A percentile compares a stretch with the other conserved stretches of the same genome.
phyloP scores from a whole-genome alignment of 2,113 vertebrate genomes.

The Lepus americanus region DNA sequence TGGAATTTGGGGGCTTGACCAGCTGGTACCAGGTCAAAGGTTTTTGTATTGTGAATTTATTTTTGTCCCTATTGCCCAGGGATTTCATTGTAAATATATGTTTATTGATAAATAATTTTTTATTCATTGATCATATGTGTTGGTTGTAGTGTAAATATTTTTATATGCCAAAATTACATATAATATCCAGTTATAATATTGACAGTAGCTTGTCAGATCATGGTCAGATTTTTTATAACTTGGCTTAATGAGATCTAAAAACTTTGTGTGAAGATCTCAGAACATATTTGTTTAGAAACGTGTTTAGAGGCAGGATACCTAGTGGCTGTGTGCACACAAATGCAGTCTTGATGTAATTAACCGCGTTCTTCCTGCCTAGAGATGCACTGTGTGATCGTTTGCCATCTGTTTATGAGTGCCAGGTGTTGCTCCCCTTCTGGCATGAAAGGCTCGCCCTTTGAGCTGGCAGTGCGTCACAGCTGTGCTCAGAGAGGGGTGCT shows the following conservation, averaged over 20 bases:
- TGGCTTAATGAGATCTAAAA: conserved; percentile 70
- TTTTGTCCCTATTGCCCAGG: conserved; percentile 65
- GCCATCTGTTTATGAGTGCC: conserved; percentile 38
- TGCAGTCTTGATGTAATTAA: conserved; percentile 53
- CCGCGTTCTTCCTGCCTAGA: conserved; percentile 32
- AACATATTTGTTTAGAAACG: conserved; percentile 69
- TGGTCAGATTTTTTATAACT: conserved; percentile 64
- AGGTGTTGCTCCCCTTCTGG: not conserved
- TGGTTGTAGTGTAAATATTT: conserved; percentile 88
- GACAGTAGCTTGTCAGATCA: conserved; percentile 81
- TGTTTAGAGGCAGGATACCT: conserved; percentile 47
- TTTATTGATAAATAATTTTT: conserved; percentile 90
- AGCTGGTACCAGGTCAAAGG: conserved; percentile 67
- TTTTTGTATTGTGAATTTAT: conserved; percentile 72
- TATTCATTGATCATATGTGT: conserved; percentile 86
- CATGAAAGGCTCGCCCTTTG: not conserved
- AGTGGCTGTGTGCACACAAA: conserved; percentile 48
- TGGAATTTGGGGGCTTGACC: conserved; percentile 66
- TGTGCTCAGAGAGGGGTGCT: not conserved
- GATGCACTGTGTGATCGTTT: conserved; percentile 28
- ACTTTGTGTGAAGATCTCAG: conserved; percentile 64
- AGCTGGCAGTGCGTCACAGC: not conserved
- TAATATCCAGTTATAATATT: conserved; percentile 76
- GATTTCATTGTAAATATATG: conserved; percentile 88
- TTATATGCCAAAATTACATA: conserved; percentile 87